A percentile compares a stretch with the other conserved stretches of the same genome.
Conservation (phyloP, 2,888 invertebrate genomes). For the Monochamus alternatus region DNA sequence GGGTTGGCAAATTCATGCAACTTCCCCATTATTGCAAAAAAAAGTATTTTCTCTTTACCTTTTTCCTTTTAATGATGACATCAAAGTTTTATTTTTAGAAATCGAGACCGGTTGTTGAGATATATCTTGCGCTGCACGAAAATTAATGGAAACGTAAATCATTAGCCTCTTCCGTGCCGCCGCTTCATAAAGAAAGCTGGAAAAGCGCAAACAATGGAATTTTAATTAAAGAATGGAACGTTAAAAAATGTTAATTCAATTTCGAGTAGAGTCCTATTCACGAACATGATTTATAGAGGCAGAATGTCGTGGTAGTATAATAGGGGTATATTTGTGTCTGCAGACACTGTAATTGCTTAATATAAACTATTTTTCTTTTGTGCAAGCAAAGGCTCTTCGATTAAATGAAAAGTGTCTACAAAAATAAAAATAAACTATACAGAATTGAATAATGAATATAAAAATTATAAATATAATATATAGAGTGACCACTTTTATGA, state of each 20-base stretch:
- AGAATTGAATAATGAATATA: too few relatives aligned
- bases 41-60: too few relatives aligned
- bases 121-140: too few relatives aligned
- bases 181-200: neutral
- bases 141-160: neutral
- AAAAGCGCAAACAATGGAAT: neutral
- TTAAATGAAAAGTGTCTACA: neutral
- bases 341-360: neutral
- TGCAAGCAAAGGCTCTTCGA: neutral
- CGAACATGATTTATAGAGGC: neutral
- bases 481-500: too few relatives aligned
- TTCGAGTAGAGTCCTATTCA: neutral
- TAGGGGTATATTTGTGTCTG: neutral
- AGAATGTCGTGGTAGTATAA: neutral
- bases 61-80: too few relatives aligned
- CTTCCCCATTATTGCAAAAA: too few relatives aligned
- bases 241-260: neutral
- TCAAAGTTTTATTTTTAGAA: too few relatives aligned
- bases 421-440: too few relatives aligned
- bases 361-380: neutral
- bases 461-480: too few relatives aligned
- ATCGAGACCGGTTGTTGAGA: too few relatives aligned
- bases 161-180: neutral
- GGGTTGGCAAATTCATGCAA: too few relatives aligned
- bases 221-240: neutral